These are phyloP conservation scores for Frieseomelitta varia DNA, from an alignment of 1,140 invertebrate species.

Conservation along the genomic window DNA sequence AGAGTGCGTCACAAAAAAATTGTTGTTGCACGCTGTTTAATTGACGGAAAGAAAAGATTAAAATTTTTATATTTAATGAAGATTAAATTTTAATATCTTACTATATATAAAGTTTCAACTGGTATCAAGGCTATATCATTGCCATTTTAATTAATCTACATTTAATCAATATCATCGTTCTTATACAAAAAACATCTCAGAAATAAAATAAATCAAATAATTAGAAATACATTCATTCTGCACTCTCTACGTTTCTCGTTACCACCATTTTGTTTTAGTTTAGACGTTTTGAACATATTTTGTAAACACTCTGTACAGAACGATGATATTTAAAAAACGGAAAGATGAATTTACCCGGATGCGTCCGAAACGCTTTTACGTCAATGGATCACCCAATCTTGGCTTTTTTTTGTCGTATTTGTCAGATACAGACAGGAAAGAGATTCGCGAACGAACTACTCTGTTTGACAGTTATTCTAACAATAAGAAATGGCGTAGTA, in stretches of 20 bases:
- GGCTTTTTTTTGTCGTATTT: constrained; percentile 58
- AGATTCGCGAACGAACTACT: constrained; percentile 35
- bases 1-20: neutral
- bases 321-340: neutral
- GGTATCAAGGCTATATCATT: neutral
- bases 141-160: neutral
- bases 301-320: neutral
- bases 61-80: neutral
- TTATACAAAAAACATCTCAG: neutral
- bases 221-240: neutral
- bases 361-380: constrained; percentile 75
- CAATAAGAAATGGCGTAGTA: constrained; percentile 67
- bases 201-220: constrained; percentile 9
- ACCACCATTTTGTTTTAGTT: constrained; percentile 42
- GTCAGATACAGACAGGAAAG: constrained; percentile 64
- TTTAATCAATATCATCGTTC: neutral
- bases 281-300: constrained; percentile 9
- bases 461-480: constrained; percentile 71
- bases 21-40: neutral
- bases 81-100: neutral
- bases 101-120: neutral
- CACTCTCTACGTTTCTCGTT: neutral
- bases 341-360: constrained; percentile 75
- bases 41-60: neutral
- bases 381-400: constrained; percentile 75